These are phyloP conservation scores for Hozukius guyotensis DNA, from an alignment of 2,797 vertebrate genomes.

Conservation along the genomic window DNA sequence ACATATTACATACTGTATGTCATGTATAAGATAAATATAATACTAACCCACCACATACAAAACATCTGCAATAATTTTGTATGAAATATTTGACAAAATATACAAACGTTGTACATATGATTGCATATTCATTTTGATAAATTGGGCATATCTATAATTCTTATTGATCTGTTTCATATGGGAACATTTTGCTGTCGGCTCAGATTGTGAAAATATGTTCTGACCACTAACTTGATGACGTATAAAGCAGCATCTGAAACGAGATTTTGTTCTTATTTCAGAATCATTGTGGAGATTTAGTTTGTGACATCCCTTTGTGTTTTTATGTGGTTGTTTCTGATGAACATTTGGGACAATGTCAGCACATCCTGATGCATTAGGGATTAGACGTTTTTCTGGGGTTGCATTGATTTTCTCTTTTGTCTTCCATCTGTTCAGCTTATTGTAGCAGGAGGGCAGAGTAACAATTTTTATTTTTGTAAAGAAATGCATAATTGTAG, in stretches of 20 bases:
- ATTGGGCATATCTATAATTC: background rate
- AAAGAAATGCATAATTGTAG: constrained; percentile 35
- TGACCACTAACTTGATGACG: background rate
- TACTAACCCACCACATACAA: background rate
- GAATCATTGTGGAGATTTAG: background rate
- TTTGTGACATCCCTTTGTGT: background rate
- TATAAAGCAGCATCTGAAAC: background rate
- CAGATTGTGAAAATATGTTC: background rate
- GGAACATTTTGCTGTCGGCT: background rate
- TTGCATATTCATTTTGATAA: background rate
- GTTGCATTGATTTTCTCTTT: background rate
- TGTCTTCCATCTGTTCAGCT: constrained; percentile 50
- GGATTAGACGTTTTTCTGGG: background rate
- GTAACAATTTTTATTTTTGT: constrained; percentile 64
- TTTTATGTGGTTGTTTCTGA: background rate
- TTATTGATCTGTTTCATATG: background rate
- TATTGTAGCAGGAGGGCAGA: constrained; percentile 42
- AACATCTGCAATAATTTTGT: background rate
- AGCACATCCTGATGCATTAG: constrained; percentile 10
- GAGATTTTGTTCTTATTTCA: background rate
- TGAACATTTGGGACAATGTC: background rate
- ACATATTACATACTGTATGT: background rate
- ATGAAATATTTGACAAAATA: constrained; percentile 7
- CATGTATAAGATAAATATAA: background rate
- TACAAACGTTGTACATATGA: background rate